Percentiles rank a stretch among this genome's conserved stretches.
Conservation (phyloP, 2,888 invertebrate species). For the Myathropa florea region DNA sequence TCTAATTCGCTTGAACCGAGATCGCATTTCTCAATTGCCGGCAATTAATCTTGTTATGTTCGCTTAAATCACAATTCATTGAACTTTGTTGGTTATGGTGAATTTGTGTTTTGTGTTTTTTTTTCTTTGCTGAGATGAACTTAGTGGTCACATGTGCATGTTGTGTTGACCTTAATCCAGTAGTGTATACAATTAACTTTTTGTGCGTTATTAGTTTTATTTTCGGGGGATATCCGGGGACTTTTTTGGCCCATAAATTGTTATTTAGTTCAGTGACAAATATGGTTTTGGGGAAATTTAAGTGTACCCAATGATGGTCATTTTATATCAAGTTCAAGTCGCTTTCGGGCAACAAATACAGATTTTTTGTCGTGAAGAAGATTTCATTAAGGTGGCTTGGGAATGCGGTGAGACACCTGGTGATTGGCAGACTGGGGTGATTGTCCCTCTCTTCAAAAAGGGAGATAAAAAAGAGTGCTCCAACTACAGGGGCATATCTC, state of each 20-base stretch:
- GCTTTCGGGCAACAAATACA: neutral
- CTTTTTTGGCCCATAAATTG: neutral
- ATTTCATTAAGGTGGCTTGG: no score
- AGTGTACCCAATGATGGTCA: neutral
- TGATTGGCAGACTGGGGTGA: no score
- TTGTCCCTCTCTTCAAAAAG: no score
- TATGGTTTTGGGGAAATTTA: neutral
- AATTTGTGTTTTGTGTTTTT: neutral
- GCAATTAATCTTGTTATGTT: constrained; percentile 30
- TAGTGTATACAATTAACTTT: neutral
- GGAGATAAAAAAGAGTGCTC: no score
- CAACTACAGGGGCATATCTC: no score
- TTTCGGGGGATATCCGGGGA: neutral
- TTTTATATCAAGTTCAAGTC: neutral
- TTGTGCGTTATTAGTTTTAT: neutral
- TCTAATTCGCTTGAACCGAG: constrained; percentile 25
- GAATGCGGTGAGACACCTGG: no score
- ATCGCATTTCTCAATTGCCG: constrained; percentile 16
- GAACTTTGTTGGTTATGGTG: constrained; percentile 32
- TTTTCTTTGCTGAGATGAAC: neutral
- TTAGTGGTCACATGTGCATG: constrained; percentile 2
- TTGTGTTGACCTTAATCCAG: constrained; percentile 43
- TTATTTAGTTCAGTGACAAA: neutral
- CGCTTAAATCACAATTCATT: constrained; percentile 45
- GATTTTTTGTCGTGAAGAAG: no score